A percentile compares a stretch with the other conserved stretches of the same genome.
Conservation (phyloP, 2,888 invertebrate species). For the Empis stercorea region DNA sequence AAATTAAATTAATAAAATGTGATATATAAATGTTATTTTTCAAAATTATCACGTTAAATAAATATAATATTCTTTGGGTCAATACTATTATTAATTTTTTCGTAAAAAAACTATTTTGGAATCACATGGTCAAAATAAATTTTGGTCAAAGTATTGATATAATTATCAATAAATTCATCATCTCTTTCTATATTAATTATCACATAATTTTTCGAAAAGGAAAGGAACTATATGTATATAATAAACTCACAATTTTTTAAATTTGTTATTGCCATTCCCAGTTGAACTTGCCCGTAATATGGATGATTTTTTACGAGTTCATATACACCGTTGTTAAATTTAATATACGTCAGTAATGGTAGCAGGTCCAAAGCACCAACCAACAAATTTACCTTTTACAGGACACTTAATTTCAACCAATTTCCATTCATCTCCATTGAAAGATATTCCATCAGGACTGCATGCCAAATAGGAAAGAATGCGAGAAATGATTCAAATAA, state of each 20-base stretch:
- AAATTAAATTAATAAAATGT: too few species aligned
- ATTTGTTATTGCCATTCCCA: too few species aligned
- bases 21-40: too few species aligned
- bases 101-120: too few species aligned
- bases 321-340: neutral
- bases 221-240: neutral
- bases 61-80: too few species aligned
- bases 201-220: neutral
- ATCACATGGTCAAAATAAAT: neutral
- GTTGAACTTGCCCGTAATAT: too few species aligned
- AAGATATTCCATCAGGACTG: slow-evolving; percentile 4
- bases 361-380: neutral
- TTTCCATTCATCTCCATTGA: slow-evolving; percentile 5
- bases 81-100: too few species aligned
- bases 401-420: slow-evolving; percentile 4
- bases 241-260: neutral
- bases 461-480: slow-evolving; percentile 1
- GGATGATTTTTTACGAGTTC: neutral
- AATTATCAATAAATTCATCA: neutral
- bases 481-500: neutral
- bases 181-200: neutral
- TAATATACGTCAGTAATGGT: too few species aligned
- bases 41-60: too few species aligned
- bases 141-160: neutral
- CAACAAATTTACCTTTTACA: neutral